Percentiles rank a stretch among this genome's conserved stretches.
Evolutionary conservation across 1,140 invertebrate species (phyloP).

Genomic region (Homarus americanus): DNA sequence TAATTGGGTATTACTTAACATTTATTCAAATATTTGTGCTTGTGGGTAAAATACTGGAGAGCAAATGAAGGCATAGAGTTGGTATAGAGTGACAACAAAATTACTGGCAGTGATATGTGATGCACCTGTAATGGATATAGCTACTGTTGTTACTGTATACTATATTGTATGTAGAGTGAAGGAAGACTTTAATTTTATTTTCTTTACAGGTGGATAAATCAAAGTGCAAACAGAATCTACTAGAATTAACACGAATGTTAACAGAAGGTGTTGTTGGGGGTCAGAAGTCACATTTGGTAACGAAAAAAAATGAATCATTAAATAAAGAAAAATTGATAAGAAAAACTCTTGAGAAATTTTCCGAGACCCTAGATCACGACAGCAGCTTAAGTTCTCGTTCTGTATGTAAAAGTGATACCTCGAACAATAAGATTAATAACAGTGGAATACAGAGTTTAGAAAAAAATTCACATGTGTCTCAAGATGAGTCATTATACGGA

Average conservation of each 20-base stretch:
- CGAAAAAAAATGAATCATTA: not conserved
- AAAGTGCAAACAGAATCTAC: slow-evolving; percentile 86
- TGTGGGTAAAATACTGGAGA: too few relatives aligned
- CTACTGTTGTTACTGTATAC: too few relatives aligned
- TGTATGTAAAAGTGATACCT: not conserved
- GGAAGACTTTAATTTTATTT: slow-evolving; percentile 65
- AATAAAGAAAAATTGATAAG: slow-evolving; percentile 28
- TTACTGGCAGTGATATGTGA: too few relatives aligned
- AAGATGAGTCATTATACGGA: not conserved
- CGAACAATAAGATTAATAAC: not conserved
- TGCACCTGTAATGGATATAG: too few relatives aligned
- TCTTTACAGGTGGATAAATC: slow-evolving; percentile 86
- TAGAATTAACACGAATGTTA: slow-evolving; percentile 84
- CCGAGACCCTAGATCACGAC: not conserved
- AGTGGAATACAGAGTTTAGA: not conserved
- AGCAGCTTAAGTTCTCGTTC: not conserved
- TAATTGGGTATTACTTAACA: too few relatives aligned
- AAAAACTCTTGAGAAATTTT: slow-evolving; percentile 2
- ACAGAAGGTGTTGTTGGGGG: slow-evolving; percentile 82
- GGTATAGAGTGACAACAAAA: too few relatives aligned
- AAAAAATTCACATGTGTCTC: not conserved
- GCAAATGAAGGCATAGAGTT: too few relatives aligned
- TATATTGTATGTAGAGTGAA: too few relatives aligned
- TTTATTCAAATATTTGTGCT: too few relatives aligned
- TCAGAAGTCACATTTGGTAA: slow-evolving; percentile 18